Conservation (phyloP, 1,140 invertebrate genomes). For the Scaptomyza hsui region DNA sequence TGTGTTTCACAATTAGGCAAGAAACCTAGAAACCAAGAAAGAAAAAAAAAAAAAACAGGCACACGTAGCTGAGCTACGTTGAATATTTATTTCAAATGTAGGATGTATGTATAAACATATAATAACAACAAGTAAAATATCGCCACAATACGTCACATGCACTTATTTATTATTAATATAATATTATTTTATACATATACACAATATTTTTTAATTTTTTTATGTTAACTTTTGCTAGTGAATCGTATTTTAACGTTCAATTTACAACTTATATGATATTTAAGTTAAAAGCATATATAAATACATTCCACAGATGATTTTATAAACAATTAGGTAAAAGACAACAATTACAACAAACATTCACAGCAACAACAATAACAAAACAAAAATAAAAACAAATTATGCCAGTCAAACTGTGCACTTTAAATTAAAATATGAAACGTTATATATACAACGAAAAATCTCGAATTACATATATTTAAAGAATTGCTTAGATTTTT, state of each 20-base stretch:
- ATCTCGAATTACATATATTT: slow-evolving; percentile 72
- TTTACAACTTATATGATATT: slow-evolving; percentile 22
- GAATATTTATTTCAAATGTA: background rate
- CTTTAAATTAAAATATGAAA: slow-evolving; percentile 27
- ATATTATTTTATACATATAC: slow-evolving; percentile 20
- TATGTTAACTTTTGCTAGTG: slow-evolving; percentile 57
- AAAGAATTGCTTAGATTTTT: slow-evolving; percentile 44
- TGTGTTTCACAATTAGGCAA: slow-evolving; percentile 57
- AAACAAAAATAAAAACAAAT: slow-evolving; percentile 37
- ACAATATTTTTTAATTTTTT: slow-evolving; percentile 35
- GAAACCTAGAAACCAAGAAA: slow-evolving; percentile 8
- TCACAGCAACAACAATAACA: slow-evolving; percentile 56
- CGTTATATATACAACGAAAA: slow-evolving; percentile 25
- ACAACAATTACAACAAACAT: slow-evolving; percentile 65
- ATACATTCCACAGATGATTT: slow-evolving; percentile 78
- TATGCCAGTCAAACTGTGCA: slow-evolving; percentile 71
- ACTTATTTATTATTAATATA: slow-evolving; percentile 72
- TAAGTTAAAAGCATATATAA: slow-evolving; percentile 26
- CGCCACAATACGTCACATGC: slow-evolving; percentile 80
- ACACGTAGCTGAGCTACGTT: slow-evolving; percentile 69
- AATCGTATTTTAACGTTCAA: slow-evolving; percentile 56
- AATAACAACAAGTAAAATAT: slow-evolving; percentile 51
- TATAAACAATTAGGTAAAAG: slow-evolving; percentile 54
- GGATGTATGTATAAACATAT: slow-evolving; percentile 18
- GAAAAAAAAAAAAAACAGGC: slow-evolving; percentile 14